Percentiles rank a stretch among this genome's conserved stretches.
Conservation (phyloP, 2,797 vertebrate species). For the Peromyscus aztecus region DNA sequence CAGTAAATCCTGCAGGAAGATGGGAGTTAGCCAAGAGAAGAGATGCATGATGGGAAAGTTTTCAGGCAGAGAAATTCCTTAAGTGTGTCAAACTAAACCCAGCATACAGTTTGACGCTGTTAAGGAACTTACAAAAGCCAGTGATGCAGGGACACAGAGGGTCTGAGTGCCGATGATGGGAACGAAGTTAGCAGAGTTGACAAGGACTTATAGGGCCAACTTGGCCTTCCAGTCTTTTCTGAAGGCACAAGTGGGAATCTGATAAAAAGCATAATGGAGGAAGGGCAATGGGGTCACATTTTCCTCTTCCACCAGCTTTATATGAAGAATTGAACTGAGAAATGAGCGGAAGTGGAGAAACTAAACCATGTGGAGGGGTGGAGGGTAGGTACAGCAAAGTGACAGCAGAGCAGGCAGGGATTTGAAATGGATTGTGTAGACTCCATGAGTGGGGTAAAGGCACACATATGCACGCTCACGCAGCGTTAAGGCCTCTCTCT, state of each 20-base stretch:
- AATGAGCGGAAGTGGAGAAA: neutral
- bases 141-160: too few relatives aligned
- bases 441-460: neutral
- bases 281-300: neutral
- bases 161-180: neutral
- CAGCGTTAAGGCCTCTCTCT: neutral
- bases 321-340: neutral
- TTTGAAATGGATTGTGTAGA: neutral
- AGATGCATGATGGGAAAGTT: neutral
- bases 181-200: neutral
- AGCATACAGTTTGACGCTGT: neutral
- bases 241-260: neutral
- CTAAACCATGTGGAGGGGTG: neutral
- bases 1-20: neutral
- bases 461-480: accelerated
- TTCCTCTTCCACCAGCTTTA: neutral
- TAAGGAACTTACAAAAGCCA: neutral
- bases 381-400: neutral
- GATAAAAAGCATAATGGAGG: neutral
- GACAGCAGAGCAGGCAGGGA: neutral
- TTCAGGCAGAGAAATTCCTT: neutral
- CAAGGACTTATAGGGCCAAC: neutral
- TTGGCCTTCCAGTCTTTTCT: neutral
- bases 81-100: too few relatives aligned
- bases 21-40: neutral